Conservation (phyloP, 2,113 vertebrate species). For the Nipponia nippon region DNA sequence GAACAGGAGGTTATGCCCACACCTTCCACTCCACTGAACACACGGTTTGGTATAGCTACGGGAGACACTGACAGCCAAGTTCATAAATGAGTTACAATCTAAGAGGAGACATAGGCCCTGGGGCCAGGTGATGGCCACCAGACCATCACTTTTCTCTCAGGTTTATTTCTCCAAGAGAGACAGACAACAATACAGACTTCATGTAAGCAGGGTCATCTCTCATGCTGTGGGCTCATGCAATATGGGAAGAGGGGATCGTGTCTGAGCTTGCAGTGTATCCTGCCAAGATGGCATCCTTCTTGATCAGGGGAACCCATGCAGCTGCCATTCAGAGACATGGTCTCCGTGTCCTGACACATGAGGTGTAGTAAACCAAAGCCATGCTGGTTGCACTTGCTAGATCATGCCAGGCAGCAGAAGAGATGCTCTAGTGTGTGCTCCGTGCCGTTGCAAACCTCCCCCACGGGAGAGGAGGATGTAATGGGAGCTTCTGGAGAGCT, state of each 20-base stretch:
- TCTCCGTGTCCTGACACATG: neutral
- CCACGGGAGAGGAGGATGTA: neutral
- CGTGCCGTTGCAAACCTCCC: fast-evolving
- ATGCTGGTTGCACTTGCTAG: neutral
- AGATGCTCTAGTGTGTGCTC: neutral
- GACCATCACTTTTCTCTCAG: neutral
- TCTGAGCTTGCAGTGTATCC: neutral
- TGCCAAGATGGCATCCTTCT: neutral
- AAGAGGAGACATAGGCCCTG: neutral
- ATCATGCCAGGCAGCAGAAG: neutral
- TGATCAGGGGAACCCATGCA: neutral
- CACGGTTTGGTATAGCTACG: fast-evolving
- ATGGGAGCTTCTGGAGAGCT: neutral
- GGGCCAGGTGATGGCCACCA: neutral
- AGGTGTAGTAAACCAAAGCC: neutral
- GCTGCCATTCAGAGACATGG: neutral
- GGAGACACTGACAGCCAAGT: neutral
- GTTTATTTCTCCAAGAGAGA: neutral
- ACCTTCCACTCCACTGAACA: neutral
- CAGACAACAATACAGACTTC: neutral
- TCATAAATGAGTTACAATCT: neutral
- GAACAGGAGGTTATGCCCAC: neutral
- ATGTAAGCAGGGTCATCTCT: neutral
- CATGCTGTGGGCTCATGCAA: neutral
- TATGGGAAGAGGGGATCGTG: neutral